phyloP scores from a whole-genome alignment of 92 coral and sea anemone genomes.

The Bergia sp. region DNA sequence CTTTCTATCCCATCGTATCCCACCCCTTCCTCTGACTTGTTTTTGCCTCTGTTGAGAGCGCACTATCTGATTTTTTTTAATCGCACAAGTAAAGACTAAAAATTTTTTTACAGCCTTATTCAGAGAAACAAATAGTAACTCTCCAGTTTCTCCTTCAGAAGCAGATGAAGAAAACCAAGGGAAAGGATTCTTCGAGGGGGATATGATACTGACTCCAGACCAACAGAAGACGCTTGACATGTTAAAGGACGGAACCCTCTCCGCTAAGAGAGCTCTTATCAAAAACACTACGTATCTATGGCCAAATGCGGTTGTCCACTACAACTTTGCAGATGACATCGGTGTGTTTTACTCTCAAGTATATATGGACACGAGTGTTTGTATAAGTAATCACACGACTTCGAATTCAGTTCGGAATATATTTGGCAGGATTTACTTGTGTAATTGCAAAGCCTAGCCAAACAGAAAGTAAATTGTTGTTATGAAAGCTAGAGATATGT shows the following conservation, averaged over 20 bases:
- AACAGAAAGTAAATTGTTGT: too few species aligned
- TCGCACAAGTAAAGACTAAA: too few species aligned
- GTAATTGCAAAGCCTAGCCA: too few species aligned
- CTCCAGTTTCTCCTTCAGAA: neutral
- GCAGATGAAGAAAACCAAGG: constrained; percentile 88
- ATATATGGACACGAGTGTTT: neutral
- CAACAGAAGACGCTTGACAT: constrained; percentile 66
- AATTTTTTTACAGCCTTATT: too few species aligned
- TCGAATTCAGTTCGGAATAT: too few species aligned
- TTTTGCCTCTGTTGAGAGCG: too few species aligned
- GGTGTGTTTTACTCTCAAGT: constrained; percentile 51
- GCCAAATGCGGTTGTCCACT: constrained; percentile 78
- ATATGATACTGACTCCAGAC: constrained; percentile 76
- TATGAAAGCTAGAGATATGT: too few species aligned
- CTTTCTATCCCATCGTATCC: too few species aligned
- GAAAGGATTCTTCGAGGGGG: constrained; percentile 86
- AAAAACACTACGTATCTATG: constrained; percentile 78
- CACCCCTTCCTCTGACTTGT: too few species aligned
- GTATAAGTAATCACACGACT: too few species aligned
- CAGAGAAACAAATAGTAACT: neutral
- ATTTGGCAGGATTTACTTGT: too few species aligned
- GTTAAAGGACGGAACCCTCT: constrained; percentile 53
- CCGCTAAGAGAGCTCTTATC: constrained; percentile 77
- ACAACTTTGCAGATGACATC: constrained; percentile 71
- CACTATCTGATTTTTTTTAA: too few species aligned